These are phyloP conservation scores for Heteromurus nitidus DNA, from an alignment of 2,888 invertebrate species.

Conservation along the genomic window DNA sequence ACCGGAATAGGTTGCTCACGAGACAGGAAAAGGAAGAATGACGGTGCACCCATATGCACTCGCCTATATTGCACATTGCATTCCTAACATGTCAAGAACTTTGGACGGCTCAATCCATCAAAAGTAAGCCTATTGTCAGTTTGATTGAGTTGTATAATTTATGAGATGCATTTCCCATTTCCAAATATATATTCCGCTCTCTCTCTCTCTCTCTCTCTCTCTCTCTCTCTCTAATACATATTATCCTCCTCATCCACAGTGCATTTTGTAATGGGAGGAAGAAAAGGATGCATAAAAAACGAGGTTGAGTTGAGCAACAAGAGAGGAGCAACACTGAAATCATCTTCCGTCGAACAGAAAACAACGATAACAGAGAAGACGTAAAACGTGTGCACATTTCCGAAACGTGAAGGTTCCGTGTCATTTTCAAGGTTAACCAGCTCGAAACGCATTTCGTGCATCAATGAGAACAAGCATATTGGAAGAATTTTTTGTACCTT, in stretches of 20 bases:
- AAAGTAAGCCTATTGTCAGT: conserved; percentile 62
- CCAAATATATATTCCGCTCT: conserved; percentile 6
- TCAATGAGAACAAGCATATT: conserved; percentile 21
- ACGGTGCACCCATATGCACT: too few species aligned
- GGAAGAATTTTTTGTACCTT: too few species aligned
- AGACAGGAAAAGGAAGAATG: too few species aligned
- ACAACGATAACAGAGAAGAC: neutral
- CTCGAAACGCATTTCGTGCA: conserved; percentile 48
- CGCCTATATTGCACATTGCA: too few species aligned
- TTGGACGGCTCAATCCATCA: conserved; percentile 66
- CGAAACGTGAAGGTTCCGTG: conserved; percentile 6
- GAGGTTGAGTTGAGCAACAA: neutral
- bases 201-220: neutral
- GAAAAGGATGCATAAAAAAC: neutral
- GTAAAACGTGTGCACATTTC: neutral
- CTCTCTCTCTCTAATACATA: conserved; percentile 5
- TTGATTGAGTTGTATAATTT: conserved; percentile 67
- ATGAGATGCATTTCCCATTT: conserved; percentile 57
- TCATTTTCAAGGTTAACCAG: conserved; percentile 60
- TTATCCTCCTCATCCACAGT: too few species aligned
- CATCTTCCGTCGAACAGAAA: neutral
- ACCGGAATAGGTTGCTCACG: too few species aligned
- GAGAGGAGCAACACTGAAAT: neutral
- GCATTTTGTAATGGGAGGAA: too few species aligned
- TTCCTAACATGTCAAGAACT: conserved; percentile 53